Base-by-base conservation (phyloP, 2,113 vertebrate genomes). In the Hoplias malabaricus region DNA sequence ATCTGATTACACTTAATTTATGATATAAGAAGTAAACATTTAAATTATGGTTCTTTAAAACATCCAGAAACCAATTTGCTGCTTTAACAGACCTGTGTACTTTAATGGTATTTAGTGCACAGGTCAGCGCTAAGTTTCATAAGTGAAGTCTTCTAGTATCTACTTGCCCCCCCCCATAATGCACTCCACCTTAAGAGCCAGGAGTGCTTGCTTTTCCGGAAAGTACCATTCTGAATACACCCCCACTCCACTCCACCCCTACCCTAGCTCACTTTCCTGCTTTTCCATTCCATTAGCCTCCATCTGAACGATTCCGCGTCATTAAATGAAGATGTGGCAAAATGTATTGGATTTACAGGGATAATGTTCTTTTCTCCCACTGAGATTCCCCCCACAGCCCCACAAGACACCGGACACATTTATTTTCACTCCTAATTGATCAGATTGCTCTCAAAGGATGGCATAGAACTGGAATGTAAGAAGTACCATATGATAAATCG, bases 311-410 rank as follows among this genome's bases (percentile, higher is more conserved):
- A 89, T 90, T 88, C 87, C 87, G 73, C 76, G 85, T 82, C 88
- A 88, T 90, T 89, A 90, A 88, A 85, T 87, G 68, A 85, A 87
- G 86, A 87, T 19, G 78, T 73, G 87, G 84, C 83, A 80, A 86
- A 66, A 77, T 77, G 83, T 85, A 91, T 91, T 91, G 85, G 90
- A 92, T 92, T 89, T 91, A 88, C 88, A 85, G 84, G 87, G 86
- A 90, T 91, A 89, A 81, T 88, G 87, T 78, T 84, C 83, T 88
- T 89, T 68, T 79, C 62, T 76, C 81, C 73, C 77, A 79, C 68
- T 69, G 72, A 69, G 76, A 80, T 83, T 79, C 57, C 69, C n/a
- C 57, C 73, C 33, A 90, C 83, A 84, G 85, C 73, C 38, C 69
- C 9, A 16, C 90, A 83, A 85, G 84, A 88, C 86, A 84, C 46